Conservation (phyloP, 2,113 vertebrate genomes). For the Oxyura jamaicensis region DNA sequence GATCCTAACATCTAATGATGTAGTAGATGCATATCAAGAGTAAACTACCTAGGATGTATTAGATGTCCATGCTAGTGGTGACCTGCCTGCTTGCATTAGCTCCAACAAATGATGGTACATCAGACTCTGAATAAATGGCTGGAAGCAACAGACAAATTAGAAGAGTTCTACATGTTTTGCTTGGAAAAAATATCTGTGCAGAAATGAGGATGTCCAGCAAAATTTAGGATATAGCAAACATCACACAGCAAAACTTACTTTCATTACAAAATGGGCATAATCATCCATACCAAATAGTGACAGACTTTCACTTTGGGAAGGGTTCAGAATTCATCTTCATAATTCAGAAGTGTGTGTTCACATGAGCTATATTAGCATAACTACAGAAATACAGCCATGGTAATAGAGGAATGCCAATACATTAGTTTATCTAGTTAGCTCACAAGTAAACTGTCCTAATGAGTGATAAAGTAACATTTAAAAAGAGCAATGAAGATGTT, state of each 20-base stretch:
- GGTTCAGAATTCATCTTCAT: background rate
- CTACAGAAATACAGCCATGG: background rate
- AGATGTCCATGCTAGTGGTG: background rate
- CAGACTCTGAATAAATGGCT: background rate
- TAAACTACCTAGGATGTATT: background rate
- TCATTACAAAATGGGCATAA: background rate
- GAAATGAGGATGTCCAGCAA: background rate
- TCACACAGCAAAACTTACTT: background rate
- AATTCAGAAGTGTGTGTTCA: background rate
- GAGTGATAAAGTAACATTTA: background rate
- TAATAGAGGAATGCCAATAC: background rate
- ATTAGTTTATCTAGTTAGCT: background rate
- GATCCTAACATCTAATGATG: background rate
- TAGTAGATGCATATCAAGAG: background rate
- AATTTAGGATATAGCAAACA: background rate
- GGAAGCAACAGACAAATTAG: background rate
- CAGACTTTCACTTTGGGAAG: background rate
- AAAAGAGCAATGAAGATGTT: background rate
- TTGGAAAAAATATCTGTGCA: background rate
- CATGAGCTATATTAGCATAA: background rate
- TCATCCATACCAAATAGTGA: background rate
- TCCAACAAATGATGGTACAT: background rate
- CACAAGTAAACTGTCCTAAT: background rate
- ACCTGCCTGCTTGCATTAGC: background rate
- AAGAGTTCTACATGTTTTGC: background rate